Evolutionary conservation across 2,797 vertebrate species (phyloP).

Genomic region (Brachymystax lenok): DNA sequence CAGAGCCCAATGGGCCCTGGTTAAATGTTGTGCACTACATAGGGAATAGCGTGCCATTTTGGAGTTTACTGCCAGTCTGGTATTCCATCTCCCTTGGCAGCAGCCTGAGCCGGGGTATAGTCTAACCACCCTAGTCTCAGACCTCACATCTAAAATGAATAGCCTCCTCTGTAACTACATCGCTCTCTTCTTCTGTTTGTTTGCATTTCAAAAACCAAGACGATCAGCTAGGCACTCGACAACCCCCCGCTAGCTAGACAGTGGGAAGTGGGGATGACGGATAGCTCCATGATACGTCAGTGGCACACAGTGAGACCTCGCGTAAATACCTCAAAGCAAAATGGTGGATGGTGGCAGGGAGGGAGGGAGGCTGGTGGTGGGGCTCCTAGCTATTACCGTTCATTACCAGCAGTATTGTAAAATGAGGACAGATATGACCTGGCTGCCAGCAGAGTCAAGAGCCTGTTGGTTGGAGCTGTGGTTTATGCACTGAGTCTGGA

Average conservation of each 20-base stretch:
- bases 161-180: background rate
- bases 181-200: background rate
- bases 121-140: background rate
- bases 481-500: background rate
- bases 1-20: background rate
- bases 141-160: background rate
- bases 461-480: background rate
- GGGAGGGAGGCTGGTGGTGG: background rate
- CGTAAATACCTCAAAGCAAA: background rate
- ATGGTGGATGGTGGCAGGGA: background rate
- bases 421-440: background rate
- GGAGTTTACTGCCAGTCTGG: background rate
- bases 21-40: background rate
- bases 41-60: too few species aligned
- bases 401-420: background rate
- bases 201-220: background rate
- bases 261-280: background rate
- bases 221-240: background rate
- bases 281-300: background rate
- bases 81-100: background rate
- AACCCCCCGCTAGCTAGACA: background rate
- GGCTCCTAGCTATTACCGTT: background rate
- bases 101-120: background rate
- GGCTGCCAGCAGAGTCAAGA: background rate
- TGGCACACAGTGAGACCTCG: background rate